Percentiles rank a stretch among this genome's conserved stretches.
phyloP scores from a whole-genome alignment of 2,888 invertebrate species.

The Palloptera scutellata region DNA sequence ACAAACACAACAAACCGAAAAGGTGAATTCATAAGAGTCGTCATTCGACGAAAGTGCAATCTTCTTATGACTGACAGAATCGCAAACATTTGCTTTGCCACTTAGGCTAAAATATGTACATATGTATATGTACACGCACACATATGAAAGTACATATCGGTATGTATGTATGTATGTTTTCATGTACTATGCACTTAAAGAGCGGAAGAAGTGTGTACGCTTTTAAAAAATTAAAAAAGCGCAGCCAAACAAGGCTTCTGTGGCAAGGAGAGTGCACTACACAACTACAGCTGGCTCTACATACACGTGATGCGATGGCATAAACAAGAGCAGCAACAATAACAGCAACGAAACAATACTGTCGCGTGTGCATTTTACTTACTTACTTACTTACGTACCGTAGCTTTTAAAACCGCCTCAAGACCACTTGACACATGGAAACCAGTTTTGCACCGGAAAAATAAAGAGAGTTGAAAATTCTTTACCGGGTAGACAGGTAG shows the following conservation, averaged over 20 bases:
- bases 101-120: too few species aligned
- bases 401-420: constrained; percentile 12
- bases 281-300: too few species aligned
- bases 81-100: too few species aligned
- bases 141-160: too few species aligned
- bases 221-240: constrained; percentile 27
- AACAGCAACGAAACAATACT: constrained; percentile 17
- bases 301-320: too few species aligned
- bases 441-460: constrained; percentile 14
- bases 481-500: background rate
- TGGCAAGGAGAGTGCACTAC: background rate
- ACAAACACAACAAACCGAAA: too few species aligned
- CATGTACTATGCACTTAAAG: too few species aligned
- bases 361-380: background rate
- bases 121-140: too few species aligned
- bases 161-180: too few species aligned
- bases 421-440: constrained; percentile 26
- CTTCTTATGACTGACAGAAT: too few species aligned
- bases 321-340: constrained; percentile 16
- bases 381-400: constrained; percentile 9
- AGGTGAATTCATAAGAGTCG: too few species aligned
- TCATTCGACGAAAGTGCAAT: too few species aligned
- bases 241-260: constrained; percentile 12
- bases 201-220: constrained; percentile 19
- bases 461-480: background rate